These are phyloP conservation scores for Oriolus oriolus DNA, from an alignment of 2,113 vertebrate genomes.

Conservation along the genomic window DNA sequence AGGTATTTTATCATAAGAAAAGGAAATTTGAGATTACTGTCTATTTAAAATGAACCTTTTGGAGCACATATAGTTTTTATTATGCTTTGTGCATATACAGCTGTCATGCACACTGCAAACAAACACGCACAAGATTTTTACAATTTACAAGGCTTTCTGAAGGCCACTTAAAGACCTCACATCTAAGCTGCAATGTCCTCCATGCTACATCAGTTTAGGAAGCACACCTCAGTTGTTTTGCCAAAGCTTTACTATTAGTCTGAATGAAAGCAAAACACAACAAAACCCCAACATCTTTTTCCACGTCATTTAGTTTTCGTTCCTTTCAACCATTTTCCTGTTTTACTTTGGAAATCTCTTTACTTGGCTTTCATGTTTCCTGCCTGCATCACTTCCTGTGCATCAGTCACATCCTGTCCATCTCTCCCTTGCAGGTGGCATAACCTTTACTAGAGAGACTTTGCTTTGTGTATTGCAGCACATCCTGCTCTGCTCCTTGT, in stretches of 20 bases:
- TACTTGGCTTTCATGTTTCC: conserved; percentile 33
- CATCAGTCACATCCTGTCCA: conserved; percentile 46
- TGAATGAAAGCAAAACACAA: background rate
- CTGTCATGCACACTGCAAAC: background rate
- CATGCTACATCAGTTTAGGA: background rate
- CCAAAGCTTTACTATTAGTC: background rate
- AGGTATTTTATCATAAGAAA: background rate
- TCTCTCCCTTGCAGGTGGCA: conserved; percentile 33
- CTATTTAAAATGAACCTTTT: background rate
- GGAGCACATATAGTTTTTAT: background rate
- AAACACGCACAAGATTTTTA: background rate
- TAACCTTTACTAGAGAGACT: background rate
- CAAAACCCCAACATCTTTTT: background rate
- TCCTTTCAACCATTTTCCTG: conserved; percentile 41
- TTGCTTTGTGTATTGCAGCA: conserved; percentile 28
- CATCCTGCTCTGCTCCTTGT: conserved; percentile 42
- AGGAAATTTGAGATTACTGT: background rate
- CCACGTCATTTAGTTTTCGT: background rate
- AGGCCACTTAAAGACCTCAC: background rate
- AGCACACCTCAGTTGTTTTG: background rate
- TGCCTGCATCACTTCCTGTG: conserved; percentile 54
- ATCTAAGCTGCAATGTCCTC: background rate
- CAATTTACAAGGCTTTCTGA: background rate
- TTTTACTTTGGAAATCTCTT: conserved; percentile 46
- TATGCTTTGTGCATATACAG: background rate